Conservation (phyloP, 2,113 vertebrate genomes). For the Elephantulus edwardii region DNA sequence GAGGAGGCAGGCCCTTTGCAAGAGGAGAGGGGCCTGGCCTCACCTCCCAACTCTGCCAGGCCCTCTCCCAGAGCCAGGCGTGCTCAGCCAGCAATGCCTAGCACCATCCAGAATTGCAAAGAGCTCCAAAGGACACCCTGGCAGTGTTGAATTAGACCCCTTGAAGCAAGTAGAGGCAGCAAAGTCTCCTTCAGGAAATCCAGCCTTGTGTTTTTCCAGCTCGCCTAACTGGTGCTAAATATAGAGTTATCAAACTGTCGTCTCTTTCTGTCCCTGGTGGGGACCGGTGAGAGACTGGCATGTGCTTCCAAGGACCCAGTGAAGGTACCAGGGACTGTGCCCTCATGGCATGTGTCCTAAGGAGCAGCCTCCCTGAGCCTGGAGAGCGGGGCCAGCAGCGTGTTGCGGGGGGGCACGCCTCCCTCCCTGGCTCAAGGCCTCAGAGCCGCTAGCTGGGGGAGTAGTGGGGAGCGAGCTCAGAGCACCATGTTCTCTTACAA, state of each 20-base stretch:
- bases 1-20: background rate
- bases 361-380: background rate
- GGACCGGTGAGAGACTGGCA: background rate
- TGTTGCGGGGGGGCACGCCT: background rate
- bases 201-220: fast-evolving
- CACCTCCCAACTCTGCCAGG: background rate
- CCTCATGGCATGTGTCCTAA: background rate
- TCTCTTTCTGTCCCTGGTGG: conserved; percentile 35
- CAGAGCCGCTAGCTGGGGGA: background rate
- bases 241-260: conserved; percentile 52
- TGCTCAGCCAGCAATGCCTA: background rate
- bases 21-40: background rate
- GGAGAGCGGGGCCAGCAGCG: background rate
- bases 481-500: background rate
- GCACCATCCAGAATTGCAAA: background rate
- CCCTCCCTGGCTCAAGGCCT: background rate
- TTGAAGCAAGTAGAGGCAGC: background rate
- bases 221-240: conserved; percentile 57
- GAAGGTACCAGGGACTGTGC: background rate
- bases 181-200: conserved; percentile 37
- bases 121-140: background rate
- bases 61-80: background rate
- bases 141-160: background rate
- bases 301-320: background rate
- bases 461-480: background rate